Evolutionary conservation across 2,113 vertebrate species (phyloP).

Genomic region (Microcebus griseorufus): DNA sequence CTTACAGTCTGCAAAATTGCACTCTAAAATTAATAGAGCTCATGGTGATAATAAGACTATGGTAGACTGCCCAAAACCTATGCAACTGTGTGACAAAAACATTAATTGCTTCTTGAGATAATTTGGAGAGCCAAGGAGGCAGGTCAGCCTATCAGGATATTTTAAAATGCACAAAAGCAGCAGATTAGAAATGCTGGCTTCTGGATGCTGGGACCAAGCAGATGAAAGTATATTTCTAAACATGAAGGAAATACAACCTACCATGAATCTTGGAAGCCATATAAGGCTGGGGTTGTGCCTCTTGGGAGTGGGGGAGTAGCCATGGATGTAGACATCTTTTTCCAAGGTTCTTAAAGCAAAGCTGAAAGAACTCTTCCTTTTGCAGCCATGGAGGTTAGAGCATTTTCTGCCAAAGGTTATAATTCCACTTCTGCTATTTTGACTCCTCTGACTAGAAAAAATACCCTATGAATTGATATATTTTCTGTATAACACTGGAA

Average conservation of each 20-base stretch:
- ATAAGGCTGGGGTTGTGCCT: not conserved
- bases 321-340: not conserved
- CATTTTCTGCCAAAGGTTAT: not conserved
- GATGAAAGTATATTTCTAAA: not conserved
- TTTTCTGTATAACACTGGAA: not conserved
- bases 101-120: not conserved
- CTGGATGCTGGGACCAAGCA: not conserved
- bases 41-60: not conserved
- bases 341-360: slow-evolving; percentile 27
- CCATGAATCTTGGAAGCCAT: not conserved
- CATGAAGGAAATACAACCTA: not conserved
- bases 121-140: not conserved
- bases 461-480: too few relatives aligned
- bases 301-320: not conserved
- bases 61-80: not conserved
- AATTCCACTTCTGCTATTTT: not conserved
- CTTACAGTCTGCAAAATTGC: not conserved
- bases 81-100: not conserved
- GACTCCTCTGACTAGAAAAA: not conserved
- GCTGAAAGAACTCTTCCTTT: not conserved
- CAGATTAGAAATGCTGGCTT: not conserved
- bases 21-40: not conserved
- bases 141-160: not conserved
- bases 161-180: not conserved
- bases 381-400: not conserved